Evolutionary conservation across 2,113 vertebrate genomes (phyloP).

Genomic region (Sapayoa aenigma): DNA sequence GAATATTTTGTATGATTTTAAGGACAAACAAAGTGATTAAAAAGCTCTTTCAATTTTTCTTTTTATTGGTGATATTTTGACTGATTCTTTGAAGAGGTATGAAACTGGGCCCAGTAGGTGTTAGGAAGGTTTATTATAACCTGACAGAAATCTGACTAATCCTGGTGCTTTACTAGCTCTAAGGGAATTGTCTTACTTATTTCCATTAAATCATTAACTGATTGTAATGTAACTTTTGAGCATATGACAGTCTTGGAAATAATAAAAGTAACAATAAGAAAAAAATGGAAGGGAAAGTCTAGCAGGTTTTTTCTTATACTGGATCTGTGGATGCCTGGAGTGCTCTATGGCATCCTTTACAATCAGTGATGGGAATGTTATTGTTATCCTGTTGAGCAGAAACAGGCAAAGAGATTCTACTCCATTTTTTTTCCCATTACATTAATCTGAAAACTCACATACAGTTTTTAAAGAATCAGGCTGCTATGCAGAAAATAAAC

Average conservation of each 20-base stretch:
- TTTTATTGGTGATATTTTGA: slow-evolving; percentile 29
- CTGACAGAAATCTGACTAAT: slow-evolving; percentile 48
- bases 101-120: slow-evolving; percentile 55
- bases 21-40: slow-evolving; percentile 37
- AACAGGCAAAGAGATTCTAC: not conserved
- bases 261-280: slow-evolving; percentile 3
- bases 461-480: not conserved
- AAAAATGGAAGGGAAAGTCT: not conserved
- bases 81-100: slow-evolving; percentile 30
- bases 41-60: slow-evolving; percentile 33
- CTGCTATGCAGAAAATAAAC: not conserved
- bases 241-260: not conserved
- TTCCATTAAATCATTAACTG: slow-evolving; percentile 53
- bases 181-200: slow-evolving; percentile 32
- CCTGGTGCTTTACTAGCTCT: slow-evolving; percentile 32
- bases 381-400: not conserved
- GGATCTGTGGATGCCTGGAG: not conserved
- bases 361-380: not conserved
- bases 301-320: not conserved
- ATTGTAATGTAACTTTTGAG: slow-evolving; percentile 13
- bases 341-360: not conserved
- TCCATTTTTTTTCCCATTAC: not conserved
- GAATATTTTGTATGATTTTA: slow-evolving; percentile 35
- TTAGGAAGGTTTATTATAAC: slow-evolving; percentile 51
- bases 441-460: not conserved